These are phyloP conservation scores for Pocillopora meandrina DNA, from an alignment of 92 coral and sea anemone species.

Conservation along the genomic window DNA sequence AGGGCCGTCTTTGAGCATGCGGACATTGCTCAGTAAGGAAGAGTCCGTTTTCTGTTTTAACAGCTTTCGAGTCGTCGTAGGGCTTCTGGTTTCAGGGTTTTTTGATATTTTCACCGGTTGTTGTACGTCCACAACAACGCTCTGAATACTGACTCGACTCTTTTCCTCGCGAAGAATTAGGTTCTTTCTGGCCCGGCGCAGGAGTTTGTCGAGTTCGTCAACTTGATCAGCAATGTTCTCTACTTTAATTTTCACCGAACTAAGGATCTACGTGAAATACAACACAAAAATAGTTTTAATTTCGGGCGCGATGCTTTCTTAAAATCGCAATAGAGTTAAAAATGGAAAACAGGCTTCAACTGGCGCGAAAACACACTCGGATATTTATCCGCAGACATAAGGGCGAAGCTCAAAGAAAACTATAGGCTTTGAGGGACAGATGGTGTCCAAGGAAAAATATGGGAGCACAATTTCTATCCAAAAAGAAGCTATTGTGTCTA, in stretches of 20 bases:
- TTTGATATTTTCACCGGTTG: conserved; percentile 54
- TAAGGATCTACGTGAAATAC: conserved; percentile 66
- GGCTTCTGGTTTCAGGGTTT: conserved; percentile 53
- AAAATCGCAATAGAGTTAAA: no score
- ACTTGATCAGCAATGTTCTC: conserved; percentile 82
- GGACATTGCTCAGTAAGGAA: conserved; percentile 54
- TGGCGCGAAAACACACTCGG: no score
- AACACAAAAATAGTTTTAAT: background rate
- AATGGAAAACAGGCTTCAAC: no score
- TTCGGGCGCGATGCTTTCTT: background rate
- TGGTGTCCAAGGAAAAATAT: no score
- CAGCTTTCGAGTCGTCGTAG: conserved; percentile 57
- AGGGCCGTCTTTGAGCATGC: conserved; percentile 74
- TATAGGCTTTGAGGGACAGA: no score
- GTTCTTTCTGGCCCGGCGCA: conserved; percentile 87
- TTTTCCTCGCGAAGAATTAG: conserved; percentile 89
- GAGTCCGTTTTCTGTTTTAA: conserved; percentile 67
- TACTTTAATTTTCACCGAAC: conserved; percentile 89
- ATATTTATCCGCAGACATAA: no score
- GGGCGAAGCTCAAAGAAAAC: no score
- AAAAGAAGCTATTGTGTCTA: background rate
- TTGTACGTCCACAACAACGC: conserved; percentile 63
- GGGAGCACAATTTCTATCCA: background rate
- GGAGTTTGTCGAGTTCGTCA: conserved; percentile 71
- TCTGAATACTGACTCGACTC: conserved; percentile 83